Conservation (phyloP, 2,113 vertebrate species). For the Steatornis caripensis region DNA sequence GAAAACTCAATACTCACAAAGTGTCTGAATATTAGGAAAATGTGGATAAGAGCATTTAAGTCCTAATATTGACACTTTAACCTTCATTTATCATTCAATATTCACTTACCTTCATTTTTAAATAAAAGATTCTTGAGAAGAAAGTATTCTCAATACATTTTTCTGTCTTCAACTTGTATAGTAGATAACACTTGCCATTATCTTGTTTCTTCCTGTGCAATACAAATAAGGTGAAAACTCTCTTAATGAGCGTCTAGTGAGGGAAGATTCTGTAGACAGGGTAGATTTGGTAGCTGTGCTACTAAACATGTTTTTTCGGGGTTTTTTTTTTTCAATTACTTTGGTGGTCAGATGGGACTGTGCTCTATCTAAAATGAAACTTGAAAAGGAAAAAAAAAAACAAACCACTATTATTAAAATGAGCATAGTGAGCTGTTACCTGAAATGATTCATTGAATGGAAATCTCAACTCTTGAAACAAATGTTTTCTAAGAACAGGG, state of each 20-base stretch:
- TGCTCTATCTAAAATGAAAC: slow-evolving; percentile 34
- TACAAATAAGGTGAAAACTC: neutral
- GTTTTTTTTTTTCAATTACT: neutral
- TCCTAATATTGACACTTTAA: neutral
- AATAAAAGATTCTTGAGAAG: neutral
- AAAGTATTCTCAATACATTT: neutral
- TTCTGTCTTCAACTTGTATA: neutral
- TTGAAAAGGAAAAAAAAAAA: neutral
- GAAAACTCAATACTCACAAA: neutral
- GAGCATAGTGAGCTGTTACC: neutral
- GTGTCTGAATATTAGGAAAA: neutral
- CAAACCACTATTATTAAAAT: slow-evolving; percentile 25
- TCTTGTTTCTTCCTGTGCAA: neutral
- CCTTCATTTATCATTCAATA: neutral
- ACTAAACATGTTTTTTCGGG: neutral
- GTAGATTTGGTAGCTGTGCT: neutral
- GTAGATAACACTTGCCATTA: neutral
- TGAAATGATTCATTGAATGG: slow-evolving; percentile 22
- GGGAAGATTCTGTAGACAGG: neutral
- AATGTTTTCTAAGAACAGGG: neutral
- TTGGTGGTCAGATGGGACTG: neutral
- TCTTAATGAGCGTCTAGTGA: neutral
- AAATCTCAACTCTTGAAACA: slow-evolving; percentile 7
- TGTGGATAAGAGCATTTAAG: neutral
- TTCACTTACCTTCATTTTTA: neutral